Evolutionary conservation across 2,113 vertebrate genomes (phyloP).

Genomic region (Scytalopus superciliaris): DNA sequence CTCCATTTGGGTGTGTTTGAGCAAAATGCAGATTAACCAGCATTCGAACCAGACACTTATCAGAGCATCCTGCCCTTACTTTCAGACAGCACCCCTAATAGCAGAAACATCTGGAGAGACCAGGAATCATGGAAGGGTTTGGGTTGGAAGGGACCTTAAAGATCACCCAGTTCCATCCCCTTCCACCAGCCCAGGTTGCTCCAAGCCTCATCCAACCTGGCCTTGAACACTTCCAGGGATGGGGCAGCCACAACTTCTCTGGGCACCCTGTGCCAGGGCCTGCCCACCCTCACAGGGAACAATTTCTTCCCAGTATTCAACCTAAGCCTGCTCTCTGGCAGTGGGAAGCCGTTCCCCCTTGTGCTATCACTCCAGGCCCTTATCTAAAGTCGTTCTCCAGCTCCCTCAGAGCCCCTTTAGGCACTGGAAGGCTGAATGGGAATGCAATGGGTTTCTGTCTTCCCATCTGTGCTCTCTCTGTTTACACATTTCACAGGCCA

Average conservation of each 20-base stretch:
- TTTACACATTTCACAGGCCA: neutral
- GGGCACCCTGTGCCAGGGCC: neutral
- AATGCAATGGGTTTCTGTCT: neutral
- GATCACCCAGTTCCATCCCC: neutral
- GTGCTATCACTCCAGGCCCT: neutral
- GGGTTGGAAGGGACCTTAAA: neutral
- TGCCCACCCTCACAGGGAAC: neutral
- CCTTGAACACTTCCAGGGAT: neutral
- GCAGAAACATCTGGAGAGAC: neutral
- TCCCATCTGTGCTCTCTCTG: neutral
- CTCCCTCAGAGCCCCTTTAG: neutral
- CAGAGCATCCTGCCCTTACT: neutral
- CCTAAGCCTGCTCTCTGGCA: neutral
- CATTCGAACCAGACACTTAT: fast-evolving
- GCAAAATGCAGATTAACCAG: neutral
- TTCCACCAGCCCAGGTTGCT: neutral
- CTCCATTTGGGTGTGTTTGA: neutral
- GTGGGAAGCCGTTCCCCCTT: neutral
- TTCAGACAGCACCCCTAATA: neutral
- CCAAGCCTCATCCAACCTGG: neutral
- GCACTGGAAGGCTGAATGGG: neutral
- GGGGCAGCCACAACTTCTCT: neutral
- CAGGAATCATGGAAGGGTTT: neutral
- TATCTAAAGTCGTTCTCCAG: neutral
- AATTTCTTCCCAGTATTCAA: neutral